Evolutionary conservation across 2,888 invertebrate genomes (phyloP), one percentile per base, ranked within the genome.

Genomic region (Fragum sueziense): DNA sequence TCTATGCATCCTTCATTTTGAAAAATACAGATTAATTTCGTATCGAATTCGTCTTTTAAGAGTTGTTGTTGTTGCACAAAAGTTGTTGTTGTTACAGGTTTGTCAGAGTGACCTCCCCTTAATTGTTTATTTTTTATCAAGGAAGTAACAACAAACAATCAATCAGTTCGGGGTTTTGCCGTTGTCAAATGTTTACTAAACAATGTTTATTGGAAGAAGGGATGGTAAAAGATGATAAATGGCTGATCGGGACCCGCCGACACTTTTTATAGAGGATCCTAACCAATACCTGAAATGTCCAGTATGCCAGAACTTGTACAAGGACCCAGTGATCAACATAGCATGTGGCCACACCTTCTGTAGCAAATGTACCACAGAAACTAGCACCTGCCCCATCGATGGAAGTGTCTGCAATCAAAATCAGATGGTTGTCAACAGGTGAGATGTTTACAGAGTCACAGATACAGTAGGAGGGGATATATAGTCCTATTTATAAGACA

Each of bases 271-370:
- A n/a, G 57, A 59, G 27, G 82, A 87, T 61, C 88, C 89, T 7
- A 88, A 82, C 37, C 82, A 83, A 27, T 88, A 90, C 84, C 80
- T 91, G n/a, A 85, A 75, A 34, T 91, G 91, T 79, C 86, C 89
- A 7, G 78, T 89, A 3, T 91, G 91, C 80, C 76, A 77, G 22
- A 75, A 80, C 11, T 59, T 91, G 7, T 90, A 89, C 68, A 59
- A 31, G 7, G 88, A 91, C 25, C 91, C 91, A 2, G 91, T 91
- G 2, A 91, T 91, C 11, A 90, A 87, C 70, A 83, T 90, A 2
- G 79, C 74, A 54, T 91, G 91, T 86, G 91, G 91, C 11, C 91
- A 91, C 80, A 91, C 90, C 14, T 91, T 90, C 67, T 91, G 91
- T 74, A 85, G 85, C 33, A 77, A 70, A 11, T 91, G 91, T 85